Conservation (phyloP, 35 echinoderm and acorn worm genomes). For the Eucidaris tribuloides region DNA sequence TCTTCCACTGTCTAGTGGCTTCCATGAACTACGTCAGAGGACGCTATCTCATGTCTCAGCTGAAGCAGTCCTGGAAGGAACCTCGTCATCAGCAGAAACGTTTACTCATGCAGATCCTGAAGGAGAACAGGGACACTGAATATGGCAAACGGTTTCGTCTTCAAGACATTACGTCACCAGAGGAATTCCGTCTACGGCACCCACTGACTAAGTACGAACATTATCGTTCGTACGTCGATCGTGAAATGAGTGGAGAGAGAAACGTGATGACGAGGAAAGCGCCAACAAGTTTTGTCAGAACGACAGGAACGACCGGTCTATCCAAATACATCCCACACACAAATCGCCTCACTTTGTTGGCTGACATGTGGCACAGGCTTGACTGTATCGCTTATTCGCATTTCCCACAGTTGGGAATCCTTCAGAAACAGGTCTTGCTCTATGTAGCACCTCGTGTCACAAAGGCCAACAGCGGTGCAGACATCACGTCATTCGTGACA, state of each 20-base stretch:
- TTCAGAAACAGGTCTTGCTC: background rate
- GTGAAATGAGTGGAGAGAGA: slow-evolving; percentile 57
- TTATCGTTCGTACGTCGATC: slow-evolving; percentile 53
- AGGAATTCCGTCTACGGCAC: slow-evolving; percentile 56
- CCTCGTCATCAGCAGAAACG: slow-evolving; percentile 41
- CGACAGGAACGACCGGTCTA: slow-evolving; percentile 71
- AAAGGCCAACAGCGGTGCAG: background rate
- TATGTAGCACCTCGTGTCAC: background rate
- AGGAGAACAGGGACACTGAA: slow-evolving; percentile 20
- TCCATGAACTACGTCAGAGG: background rate
- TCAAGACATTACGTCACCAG: slow-evolving; percentile 8
- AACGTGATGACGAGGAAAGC: slow-evolving; percentile 44
- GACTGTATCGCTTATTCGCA: background rate
- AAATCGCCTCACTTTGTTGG: background rate
- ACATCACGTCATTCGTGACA: background rate
- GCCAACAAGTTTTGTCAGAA: slow-evolving; percentile 30
- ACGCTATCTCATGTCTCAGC: background rate
- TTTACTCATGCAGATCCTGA: slow-evolving; percentile 24
- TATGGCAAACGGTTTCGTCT: slow-evolving; percentile 46
- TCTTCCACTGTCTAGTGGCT: background rate
- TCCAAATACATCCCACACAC: slow-evolving; percentile 48
- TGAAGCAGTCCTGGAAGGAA: background rate
- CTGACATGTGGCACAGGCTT: background rate
- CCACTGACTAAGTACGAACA: slow-evolving; percentile 66
- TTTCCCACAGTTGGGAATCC: background rate